These are phyloP conservation scores for Tanytarsus gracilentus DNA, from an alignment of 2,888 invertebrate genomes.

Conservation along the genomic window DNA sequence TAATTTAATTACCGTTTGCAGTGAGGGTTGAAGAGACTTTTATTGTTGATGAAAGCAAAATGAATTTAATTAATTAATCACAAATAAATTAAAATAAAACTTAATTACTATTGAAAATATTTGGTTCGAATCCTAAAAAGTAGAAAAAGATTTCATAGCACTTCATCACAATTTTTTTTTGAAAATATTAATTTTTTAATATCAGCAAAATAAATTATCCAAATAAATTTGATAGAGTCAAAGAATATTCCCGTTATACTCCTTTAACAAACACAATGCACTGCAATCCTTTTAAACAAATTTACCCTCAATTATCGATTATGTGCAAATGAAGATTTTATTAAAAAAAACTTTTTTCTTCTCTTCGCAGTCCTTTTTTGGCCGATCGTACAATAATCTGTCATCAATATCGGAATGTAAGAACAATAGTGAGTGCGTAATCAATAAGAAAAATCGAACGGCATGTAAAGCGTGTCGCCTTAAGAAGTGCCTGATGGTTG, in stretches of 20 bases:
- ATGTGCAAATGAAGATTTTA: slow-evolving; percentile 3
- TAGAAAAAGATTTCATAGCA: too few species aligned
- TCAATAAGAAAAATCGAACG: slow-evolving; percentile 89
- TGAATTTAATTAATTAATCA: too few species aligned
- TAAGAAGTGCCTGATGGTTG: slow-evolving; percentile 79
- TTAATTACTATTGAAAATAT: too few species aligned
- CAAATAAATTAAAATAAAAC: too few species aligned
- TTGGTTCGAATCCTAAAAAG: too few species aligned
- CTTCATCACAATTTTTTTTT: too few species aligned
- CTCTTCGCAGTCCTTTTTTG: slow-evolving; percentile 80
- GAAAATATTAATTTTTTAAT: too few species aligned
- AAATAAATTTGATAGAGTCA: not conserved
- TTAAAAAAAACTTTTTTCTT: slow-evolving; percentile 34
- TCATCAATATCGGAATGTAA: slow-evolving; percentile 87
- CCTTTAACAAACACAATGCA: not conserved
- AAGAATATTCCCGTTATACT: too few species aligned
- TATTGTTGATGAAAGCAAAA: too few species aligned
- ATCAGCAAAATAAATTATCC: too few species aligned
- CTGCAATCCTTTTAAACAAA: not conserved
- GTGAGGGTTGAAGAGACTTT: too few species aligned
- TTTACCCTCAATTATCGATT: slow-evolving; percentile 8
- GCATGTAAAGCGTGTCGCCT: slow-evolving; percentile 91
- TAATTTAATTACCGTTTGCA: not conserved
- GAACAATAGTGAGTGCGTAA: slow-evolving; percentile 85
- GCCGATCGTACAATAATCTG: slow-evolving; percentile 86